Evolutionary conservation across 2,113 vertebrate species (phyloP).

Genomic region (Dolichallabes microphthalmus): DNA sequence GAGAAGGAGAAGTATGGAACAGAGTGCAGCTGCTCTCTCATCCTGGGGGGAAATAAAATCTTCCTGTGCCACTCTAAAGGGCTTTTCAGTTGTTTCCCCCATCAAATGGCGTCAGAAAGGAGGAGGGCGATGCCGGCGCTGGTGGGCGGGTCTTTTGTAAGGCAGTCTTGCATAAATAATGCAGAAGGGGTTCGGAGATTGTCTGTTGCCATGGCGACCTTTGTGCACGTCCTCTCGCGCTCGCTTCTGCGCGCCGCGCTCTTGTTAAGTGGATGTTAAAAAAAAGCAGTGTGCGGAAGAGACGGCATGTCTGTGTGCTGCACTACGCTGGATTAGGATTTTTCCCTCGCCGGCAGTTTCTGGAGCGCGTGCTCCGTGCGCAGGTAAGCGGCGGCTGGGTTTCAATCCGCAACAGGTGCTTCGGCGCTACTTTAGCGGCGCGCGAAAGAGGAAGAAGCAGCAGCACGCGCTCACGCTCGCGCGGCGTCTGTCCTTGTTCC

Average conservation of each 20-base stretch:
- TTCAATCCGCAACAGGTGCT: conserved; percentile 48
- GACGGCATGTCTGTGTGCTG: conserved; percentile 18
- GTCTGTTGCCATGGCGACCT: conserved; percentile 91
- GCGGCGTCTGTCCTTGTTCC: neutral
- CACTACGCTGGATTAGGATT: conserved; percentile 39
- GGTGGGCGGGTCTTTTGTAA: conserved; percentile 85
- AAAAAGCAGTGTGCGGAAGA: conserved; percentile 23
- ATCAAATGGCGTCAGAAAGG: conserved; percentile 65
- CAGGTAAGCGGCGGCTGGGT: conserved; percentile 64
- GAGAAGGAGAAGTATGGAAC: conserved; percentile 12
- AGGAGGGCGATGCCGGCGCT: conserved; percentile 61
- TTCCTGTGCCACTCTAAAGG: neutral
- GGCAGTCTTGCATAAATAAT: conserved; percentile 91
- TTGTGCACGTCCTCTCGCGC: conserved; percentile 79
- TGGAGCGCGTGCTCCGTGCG: conserved; percentile 69
- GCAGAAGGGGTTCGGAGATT: conserved; percentile 81
- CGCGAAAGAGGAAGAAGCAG: neutral
- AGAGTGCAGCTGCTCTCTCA: conserved; percentile 18
- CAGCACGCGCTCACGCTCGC: neutral
- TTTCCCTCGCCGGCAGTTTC: conserved; percentile 31
- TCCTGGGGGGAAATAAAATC: conserved; percentile 35
- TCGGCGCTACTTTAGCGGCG: neutral
- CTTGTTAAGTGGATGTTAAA: conserved; percentile 44
- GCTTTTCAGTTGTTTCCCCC: neutral
- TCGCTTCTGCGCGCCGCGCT: conserved; percentile 41